Base-by-base conservation (phyloP, 2,888 invertebrate species). In the Eumerus sabulonum region DNA sequence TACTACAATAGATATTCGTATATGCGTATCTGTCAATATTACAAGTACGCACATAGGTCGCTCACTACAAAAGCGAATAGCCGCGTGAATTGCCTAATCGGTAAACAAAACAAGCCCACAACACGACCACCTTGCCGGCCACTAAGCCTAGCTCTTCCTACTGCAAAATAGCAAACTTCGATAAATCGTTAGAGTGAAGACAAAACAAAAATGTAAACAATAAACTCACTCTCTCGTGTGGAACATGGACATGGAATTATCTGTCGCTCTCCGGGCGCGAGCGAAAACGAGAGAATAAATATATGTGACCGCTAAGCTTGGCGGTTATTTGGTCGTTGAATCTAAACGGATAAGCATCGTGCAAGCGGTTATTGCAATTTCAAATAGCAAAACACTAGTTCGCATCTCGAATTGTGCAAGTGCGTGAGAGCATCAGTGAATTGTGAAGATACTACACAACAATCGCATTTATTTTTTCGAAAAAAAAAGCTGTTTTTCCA, bases 261-360 rank as follows among this genome's bases (percentile, higher is more conserved):
- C 27, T 27, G 3, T 27, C 27, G 7, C 7, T n/a, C n/a, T 13
- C 7, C 44, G 18, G 1, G 44, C 14, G 14, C 14, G 11, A 44
- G 12, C 18, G 1, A n/a, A 40, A 2, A 48, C 38, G 44, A 35
- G 45, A 19, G 13, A 77, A 81, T 81, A 81, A 76, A 81, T 71
- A 38, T 71, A 76, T 62, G 48, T 57, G 74, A 60, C 54, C 42
- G 47, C 42, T 54, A 16, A 12, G 60, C 51, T 51, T 44, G 62
- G 60, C 19, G 36, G 72, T 76, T 81, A 81, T 67, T 72, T 76
- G 60, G 68, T 76, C 72, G 40, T 54, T 72, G 76, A 63, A 18
- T 68, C 76, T 81, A 76, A 76, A 72, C 76, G 76, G 76, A 56
- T 72, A 50, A 72, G 53, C 81, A 73, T 67, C 81, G 76, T 27